Evolutionary conservation across 1,140 invertebrate genomes (phyloP).

Genomic region (Lepidurus apus): DNA sequence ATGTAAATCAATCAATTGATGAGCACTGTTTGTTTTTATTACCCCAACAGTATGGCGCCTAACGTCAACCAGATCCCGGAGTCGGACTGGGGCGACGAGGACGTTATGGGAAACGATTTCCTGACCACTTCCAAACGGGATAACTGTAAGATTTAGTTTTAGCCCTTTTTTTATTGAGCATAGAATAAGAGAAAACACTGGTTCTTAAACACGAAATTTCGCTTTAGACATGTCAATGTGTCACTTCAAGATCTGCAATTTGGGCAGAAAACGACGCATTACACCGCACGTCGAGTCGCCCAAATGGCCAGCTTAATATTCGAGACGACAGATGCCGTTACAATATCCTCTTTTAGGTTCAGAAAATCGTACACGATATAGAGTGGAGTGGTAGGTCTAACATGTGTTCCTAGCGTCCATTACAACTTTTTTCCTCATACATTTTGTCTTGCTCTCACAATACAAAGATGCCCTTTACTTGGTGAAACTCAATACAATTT

Average conservation of each 20-base stretch:
- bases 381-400: too few species aligned
- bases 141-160: neutral
- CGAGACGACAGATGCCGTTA: neutral
- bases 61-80: neutral
- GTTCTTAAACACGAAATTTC: slow-evolving; percentile 35
- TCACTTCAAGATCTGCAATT: slow-evolving; percentile 59
- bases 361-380: too few species aligned
- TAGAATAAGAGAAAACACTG: too few species aligned
- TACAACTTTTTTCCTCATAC: neutral
- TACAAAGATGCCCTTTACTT: neutral
- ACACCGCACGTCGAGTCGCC: slow-evolving; percentile 20
- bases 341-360: neutral
- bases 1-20: too few species aligned
- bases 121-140: neutral
- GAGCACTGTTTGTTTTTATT: neutral
- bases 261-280: slow-evolving; percentile 51
- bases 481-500: neutral
- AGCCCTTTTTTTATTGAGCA: too few species aligned
- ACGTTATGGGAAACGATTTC: neutral
- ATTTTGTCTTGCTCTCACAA: neutral
- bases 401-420: too few species aligned
- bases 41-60: neutral
- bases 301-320: neutral
- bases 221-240: slow-evolving; percentile 55
- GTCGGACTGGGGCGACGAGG: neutral